Percentiles rank a stretch among this genome's conserved stretches.
Evolutionary conservation across 2,888 invertebrate genomes (phyloP).

Genomic region (Nematopogon swammerdamellus): DNA sequence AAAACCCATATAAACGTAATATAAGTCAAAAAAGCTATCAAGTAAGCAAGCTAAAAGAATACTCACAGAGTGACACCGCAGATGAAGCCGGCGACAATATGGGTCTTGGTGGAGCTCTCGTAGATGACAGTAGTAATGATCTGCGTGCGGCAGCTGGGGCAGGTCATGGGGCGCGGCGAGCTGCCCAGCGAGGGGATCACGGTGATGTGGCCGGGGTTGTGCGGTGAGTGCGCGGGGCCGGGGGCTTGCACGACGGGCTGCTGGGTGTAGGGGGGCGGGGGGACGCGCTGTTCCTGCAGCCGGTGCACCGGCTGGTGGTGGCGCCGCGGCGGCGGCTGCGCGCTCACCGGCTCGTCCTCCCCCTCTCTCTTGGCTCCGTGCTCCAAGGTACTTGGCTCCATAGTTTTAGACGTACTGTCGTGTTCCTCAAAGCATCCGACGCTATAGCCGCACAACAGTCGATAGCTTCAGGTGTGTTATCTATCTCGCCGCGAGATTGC

Average conservation of each 20-base stretch:
- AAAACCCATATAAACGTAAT: too few relatives aligned
- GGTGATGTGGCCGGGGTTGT: slow-evolving; percentile 27
- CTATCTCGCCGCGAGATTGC: neutral
- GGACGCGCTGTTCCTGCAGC: slow-evolving; percentile 19
- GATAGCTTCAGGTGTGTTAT: neutral
- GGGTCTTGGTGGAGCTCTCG: slow-evolving; percentile 36
- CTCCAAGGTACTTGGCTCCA: too few relatives aligned
- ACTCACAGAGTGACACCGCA: slow-evolving; percentile 42
- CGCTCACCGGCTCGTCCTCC: neutral
- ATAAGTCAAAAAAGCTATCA: too few relatives aligned
- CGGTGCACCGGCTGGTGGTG: slow-evolving; percentile 13
- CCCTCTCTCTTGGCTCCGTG: too few relatives aligned
- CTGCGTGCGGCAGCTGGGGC: slow-evolving; percentile 30
- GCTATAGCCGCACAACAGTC: neutral
- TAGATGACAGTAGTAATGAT: slow-evolving; percentile 32
- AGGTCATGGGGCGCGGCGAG: slow-evolving; percentile 26
- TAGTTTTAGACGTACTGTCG: too few relatives aligned
- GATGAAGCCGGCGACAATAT: slow-evolving; percentile 41
- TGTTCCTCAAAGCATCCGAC: too few relatives aligned
- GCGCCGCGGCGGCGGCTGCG: neutral
- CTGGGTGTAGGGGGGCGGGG: slow-evolving; percentile 35
- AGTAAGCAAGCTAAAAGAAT: too few relatives aligned
- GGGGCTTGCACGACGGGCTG: neutral
- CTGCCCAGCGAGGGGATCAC: slow-evolving; percentile 26
- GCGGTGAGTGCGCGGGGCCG: slow-evolving; percentile 16